Percentiles rank a stretch among this genome's conserved stretches.
phyloP scores from a whole-genome alignment of 2,888 invertebrate species.

The Heliconius charithonia region DNA sequence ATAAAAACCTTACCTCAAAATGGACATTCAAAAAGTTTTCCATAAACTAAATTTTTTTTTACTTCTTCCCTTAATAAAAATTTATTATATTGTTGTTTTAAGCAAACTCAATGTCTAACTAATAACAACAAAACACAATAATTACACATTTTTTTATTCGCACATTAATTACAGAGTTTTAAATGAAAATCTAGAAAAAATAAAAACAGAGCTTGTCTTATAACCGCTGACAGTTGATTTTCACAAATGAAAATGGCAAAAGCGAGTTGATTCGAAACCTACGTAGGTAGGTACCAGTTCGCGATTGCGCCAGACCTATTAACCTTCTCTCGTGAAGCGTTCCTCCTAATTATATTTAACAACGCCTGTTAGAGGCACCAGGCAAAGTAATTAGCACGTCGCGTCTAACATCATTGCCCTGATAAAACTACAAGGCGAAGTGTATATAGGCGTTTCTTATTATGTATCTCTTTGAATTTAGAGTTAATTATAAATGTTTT shows the following conservation, averaged over 20 bases:
- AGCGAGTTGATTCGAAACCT: constrained; percentile 10
- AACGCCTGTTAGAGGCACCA: constrained; percentile 44
- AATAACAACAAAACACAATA: background rate
- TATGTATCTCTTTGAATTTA: background rate
- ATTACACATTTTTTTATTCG: background rate
- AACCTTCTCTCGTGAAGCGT: constrained; percentile 39
- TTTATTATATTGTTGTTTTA: background rate
- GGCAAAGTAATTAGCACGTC: constrained; percentile 47
- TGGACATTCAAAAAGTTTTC: background rate
- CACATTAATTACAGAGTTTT: background rate
- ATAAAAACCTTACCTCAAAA: background rate
- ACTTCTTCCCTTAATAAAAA: too few relatives aligned
- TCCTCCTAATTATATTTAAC: constrained; percentile 45
- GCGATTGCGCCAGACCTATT: constrained; percentile 33
- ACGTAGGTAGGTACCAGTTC: constrained; percentile 13
- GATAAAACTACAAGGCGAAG: constrained; percentile 16
- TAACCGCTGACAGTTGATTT: background rate
- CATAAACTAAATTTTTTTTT: background rate
- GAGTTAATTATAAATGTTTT: background rate
- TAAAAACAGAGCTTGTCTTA: background rate
- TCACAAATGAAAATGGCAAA: constrained; percentile 3
- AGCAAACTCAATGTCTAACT: background rate
- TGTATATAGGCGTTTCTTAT: background rate
- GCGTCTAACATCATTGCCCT: constrained; percentile 21
- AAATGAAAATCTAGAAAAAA: background rate